Conservation (phyloP, 2,888 invertebrate species). For the Lasioglossum calceatum region DNA sequence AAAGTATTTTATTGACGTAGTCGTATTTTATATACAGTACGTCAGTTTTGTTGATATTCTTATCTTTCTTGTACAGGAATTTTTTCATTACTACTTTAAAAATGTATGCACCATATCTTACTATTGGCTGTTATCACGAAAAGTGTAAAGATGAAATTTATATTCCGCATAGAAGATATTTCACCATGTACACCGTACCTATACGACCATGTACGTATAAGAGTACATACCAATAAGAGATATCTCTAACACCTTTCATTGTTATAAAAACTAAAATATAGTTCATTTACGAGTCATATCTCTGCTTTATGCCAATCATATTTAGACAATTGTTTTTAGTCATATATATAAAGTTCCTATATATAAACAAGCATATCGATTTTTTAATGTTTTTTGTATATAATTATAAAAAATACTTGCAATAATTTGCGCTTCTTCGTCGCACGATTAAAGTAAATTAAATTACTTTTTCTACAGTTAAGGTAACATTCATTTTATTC, state of each 20-base stretch:
- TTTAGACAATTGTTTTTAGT: slow-evolving; percentile 35
- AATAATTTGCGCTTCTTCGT: slow-evolving; percentile 33
- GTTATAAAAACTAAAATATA: slow-evolving; percentile 45
- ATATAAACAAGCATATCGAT: slow-evolving; percentile 43
- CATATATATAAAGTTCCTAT: slow-evolving; percentile 43
- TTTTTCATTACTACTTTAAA: slow-evolving; percentile 10
- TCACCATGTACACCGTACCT: neutral
- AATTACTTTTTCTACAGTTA: slow-evolving; percentile 17
- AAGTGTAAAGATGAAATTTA: slow-evolving; percentile 30
- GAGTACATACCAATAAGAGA: neutral
- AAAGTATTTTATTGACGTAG: slow-evolving; percentile 11
- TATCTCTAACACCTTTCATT: slow-evolving; percentile 36
- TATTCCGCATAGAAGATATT: slow-evolving; percentile 30
- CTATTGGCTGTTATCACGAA: neutral
- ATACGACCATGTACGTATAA: neutral
- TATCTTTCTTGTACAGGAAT: slow-evolving; percentile 5
- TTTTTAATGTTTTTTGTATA: slow-evolving; percentile 23
- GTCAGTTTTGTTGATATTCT: slow-evolving; percentile 28
- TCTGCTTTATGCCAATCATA: slow-evolving; percentile 8
- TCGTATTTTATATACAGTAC: slow-evolving; percentile 6
- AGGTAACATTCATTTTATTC: slow-evolving; percentile 22
- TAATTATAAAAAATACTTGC: slow-evolving; percentile 49
- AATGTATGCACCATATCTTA: slow-evolving; percentile 18
- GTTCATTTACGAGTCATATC: slow-evolving; percentile 8
- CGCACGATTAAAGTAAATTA: slow-evolving; percentile 40